Base-by-base conservation (phyloP, 2,113 vertebrate genomes). In the Pandion haliaetus region DNA sequence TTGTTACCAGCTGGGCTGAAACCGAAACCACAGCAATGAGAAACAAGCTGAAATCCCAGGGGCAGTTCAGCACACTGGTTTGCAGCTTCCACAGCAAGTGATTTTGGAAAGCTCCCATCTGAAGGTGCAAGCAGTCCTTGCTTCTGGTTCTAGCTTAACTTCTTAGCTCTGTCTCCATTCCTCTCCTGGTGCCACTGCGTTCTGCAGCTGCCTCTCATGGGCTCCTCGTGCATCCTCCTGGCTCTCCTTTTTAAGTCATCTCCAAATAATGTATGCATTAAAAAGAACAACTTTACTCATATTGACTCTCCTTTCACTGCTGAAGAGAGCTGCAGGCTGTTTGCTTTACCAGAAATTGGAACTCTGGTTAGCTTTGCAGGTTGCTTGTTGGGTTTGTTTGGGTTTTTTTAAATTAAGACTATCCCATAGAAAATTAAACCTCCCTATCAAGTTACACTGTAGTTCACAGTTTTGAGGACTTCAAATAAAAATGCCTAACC, bases 401-500 rank as follows among this genome's bases (percentile, higher is more conserved):
- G 38, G 42, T 9, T 24, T 34, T 57, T 87, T 52, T 25, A 26
- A 77, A 82, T 82, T 65, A 76, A 69, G 24, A 80, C 14, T 55
- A 62, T 23, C 25, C 42, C 42, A 59, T 6, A 47, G 55, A 74
- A 83, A 81, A 73, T 16, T 6, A 93, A 88, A 55, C 10, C 18
- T 85, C 59, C 28, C 28, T 19, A 50, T 58, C 49, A 49, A 45
- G 42, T 80, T 86, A 45, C 29, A 50, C 14, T 10, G 15, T 29
- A 72, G 31, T 40, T 73, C 44, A 81, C 23, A 17, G 20, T 49
- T 72, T 44, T 52, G 15, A 91, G 20, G 55, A 55, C 70, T 65
- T 84, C 31, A 76, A 69, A 93, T 82, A 65, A 95, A 88, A 91
- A 72, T 26, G 40, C 74, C 69, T 84, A 76, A 44, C 28, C 40